These are phyloP conservation scores for Masnerella sp. DNA, from an alignment of 2,888 invertebrate genomes.

Conservation along the genomic window DNA sequence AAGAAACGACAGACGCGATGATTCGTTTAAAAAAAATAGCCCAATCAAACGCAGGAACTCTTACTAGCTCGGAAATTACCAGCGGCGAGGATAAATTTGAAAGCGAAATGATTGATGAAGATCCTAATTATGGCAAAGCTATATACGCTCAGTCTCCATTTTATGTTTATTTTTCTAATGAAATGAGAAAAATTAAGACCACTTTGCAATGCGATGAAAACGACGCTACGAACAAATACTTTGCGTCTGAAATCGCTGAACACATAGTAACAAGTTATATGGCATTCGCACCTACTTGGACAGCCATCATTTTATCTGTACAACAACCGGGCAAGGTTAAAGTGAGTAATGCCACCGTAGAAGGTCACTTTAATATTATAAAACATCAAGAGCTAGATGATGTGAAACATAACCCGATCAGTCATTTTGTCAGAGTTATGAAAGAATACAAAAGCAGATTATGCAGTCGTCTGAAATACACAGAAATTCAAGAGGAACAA, in stretches of 20 bases:
- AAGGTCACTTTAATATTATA: neutral
- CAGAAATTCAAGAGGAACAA: neutral
- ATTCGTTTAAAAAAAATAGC: too few relatives aligned
- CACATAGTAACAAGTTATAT: neutral
- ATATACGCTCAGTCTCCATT: constrained; percentile 13
- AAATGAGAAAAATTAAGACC: neutral
- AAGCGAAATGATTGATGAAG: neutral
- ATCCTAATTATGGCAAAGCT: neutral
- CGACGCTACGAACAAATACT: neutral
- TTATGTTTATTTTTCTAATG: neutral
- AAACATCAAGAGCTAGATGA: neutral
- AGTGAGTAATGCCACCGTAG: constrained; percentile 14
- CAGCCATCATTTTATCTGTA: constrained; percentile 4
- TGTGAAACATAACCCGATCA: neutral
- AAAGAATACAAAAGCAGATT: neutral
- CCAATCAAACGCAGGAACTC: too few relatives aligned
- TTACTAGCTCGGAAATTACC: too few relatives aligned
- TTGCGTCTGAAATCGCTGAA: neutral
- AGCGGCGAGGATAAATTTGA: constrained; percentile 4
- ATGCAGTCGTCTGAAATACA: neutral
- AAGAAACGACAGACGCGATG: too few relatives aligned
- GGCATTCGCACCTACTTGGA: neutral
- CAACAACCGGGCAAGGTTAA: neutral
- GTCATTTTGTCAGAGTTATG: neutral
- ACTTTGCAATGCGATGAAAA: neutral